Evolutionary conservation across 2,113 vertebrate species (phyloP).

Genomic region (Leucoraja erinaceus): DNA sequence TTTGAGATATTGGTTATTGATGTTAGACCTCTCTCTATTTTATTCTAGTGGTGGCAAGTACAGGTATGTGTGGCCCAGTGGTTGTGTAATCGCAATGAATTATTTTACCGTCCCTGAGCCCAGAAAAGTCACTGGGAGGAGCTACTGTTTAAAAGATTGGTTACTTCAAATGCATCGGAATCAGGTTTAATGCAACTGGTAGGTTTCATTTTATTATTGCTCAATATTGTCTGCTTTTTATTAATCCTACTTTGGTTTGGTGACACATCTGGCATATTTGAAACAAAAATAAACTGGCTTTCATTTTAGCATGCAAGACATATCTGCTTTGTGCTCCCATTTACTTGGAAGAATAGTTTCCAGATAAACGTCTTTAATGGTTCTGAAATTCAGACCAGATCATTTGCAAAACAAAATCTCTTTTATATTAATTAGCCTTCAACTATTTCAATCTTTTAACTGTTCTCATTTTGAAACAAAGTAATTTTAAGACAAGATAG

Average conservation of each 20-base stretch:
- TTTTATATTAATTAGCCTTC: neutral
- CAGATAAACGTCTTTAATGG: neutral
- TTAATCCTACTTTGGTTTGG: neutral
- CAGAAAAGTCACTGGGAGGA: constrained; percentile 25
- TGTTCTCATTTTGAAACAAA: neutral
- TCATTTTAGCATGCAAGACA: neutral
- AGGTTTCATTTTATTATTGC: neutral
- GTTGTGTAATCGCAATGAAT: constrained; percentile 23
- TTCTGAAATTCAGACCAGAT: neutral
- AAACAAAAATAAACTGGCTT: neutral
- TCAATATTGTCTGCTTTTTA: neutral
- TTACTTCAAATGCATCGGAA: constrained; percentile 28
- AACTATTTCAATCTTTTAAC: neutral
- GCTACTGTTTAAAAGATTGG: constrained; percentile 14
- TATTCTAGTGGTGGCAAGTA: constrained; percentile 4
- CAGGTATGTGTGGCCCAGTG: neutral
- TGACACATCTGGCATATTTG: neutral
- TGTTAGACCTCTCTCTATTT: neutral
- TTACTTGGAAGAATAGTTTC: neutral
- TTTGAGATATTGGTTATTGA: neutral
- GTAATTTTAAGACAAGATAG: neutral
- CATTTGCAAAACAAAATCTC: neutral
- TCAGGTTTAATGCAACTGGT: constrained; percentile 20
- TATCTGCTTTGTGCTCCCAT: neutral
- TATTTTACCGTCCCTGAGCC: constrained; percentile 24